Base-by-base conservation (phyloP, 2,888 invertebrate genomes). In the Nematopogon swammerdamellus region DNA sequence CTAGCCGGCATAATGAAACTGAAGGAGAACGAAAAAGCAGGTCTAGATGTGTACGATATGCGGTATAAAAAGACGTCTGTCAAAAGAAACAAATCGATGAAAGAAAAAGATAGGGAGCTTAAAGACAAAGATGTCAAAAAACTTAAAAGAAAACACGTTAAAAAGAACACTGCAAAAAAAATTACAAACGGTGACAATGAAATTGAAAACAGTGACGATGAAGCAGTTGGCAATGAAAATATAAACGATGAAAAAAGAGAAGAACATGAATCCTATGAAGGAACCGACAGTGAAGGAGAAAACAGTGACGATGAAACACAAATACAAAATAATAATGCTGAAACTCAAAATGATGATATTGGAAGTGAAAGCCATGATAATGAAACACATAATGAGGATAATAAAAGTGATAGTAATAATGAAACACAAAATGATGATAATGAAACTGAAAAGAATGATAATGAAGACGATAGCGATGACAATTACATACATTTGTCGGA, bases 1-100 rank as follows among this genome's bases (percentile, higher is more conserved):
- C 72, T 99, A 51, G 80, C 87, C 49, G 92, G 93, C 16, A 95
- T 97, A 54, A 72, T 97, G 58, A 84, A 87, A 60, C 63, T 87
- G 1, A 86, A 87, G 61, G 73, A 74, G 60, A 73, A 67, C 64
- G 74, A 67, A 49, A 67, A 56, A 19, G 57, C 56, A 44, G 74
- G 67, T 46, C 54, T 70, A 11, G 68, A 79, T 55, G 68, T 71
- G 1, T 76, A 79, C 50, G 71, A 77, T 3, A 64, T 74, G 53
- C 68, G 70, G 8, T 75, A 70, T 55, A 72, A 70, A 56, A 75
- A 76, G 53, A 56, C 60, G 17, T 61, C 72, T 18, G 54, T 52
- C 1, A 72, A 72, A 56, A 70, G 47, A 55, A 52, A 17, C 53
- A 53, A 47, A 53, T 30, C 42, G 54, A 53, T 43, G 54, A 50